A percentile compares a stretch with the other conserved stretches of the same genome.
These are phyloP conservation scores for Trachemys scripta DNA, from an alignment of 2,113 vertebrate genomes.

Conservation along the genomic window DNA sequence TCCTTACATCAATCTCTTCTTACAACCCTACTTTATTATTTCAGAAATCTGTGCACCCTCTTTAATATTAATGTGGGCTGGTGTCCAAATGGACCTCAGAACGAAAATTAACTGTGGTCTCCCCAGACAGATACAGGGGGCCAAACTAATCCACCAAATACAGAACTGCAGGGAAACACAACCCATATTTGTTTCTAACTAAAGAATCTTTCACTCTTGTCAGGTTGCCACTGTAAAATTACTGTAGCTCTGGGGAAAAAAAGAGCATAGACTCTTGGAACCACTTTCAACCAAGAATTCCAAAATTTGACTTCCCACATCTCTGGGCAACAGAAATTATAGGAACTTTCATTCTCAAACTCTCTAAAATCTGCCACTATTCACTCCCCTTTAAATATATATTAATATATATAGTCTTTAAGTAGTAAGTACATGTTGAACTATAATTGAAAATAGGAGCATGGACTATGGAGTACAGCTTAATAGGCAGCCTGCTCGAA, in stretches of 20 bases:
- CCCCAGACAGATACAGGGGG: not conserved
- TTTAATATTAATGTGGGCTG: not conserved
- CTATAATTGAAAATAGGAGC: not conserved
- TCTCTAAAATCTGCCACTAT: not conserved
- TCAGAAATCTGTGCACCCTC: not conserved
- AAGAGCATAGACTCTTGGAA: not conserved
- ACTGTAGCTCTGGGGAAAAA: not conserved
- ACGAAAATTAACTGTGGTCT: not conserved
- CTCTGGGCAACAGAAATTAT: not conserved
- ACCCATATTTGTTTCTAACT: not conserved
- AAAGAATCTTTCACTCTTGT: not conserved
- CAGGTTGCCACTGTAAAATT: not conserved
- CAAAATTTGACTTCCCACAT: not conserved
- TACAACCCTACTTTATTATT: not conserved
- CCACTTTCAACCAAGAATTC: not conserved
- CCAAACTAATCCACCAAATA: not conserved
- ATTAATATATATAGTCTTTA: not conserved
- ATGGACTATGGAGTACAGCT: not conserved
- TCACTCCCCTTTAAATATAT: not conserved
- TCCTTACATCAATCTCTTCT: not conserved
- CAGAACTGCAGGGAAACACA: not conserved
- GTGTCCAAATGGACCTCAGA: not conserved
- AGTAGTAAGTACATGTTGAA: not conserved
- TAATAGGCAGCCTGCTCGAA: rapidly evolving
- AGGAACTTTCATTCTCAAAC: not conserved